Conservation (phyloP, 2,888 invertebrate species). For the Sminthurinus aureus region DNA sequence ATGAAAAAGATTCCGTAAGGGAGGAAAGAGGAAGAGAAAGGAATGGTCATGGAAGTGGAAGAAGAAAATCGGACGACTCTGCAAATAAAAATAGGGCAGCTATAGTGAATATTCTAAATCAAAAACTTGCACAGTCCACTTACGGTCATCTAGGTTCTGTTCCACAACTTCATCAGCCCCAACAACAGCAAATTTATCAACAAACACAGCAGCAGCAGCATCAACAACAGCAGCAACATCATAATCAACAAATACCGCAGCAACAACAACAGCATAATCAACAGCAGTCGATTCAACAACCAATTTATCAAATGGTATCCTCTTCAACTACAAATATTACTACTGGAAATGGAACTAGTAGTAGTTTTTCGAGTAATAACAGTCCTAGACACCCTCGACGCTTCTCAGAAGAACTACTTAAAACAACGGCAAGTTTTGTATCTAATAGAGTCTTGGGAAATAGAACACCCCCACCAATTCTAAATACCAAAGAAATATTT, state of each 20-base stretch:
- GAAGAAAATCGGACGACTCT: constrained; percentile 2
- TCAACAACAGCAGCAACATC: constrained; percentile 6
- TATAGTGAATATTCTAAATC: constrained; percentile 76
- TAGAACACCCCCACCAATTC: constrained; percentile 54
- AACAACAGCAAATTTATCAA: background rate
- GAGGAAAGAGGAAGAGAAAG: background rate
- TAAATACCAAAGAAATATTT: constrained; percentile 56
- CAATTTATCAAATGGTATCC: constrained; percentile 66
- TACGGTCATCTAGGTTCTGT: constrained; percentile 22
- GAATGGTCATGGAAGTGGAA: constrained; percentile 1
- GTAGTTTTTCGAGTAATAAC: constrained; percentile 21
- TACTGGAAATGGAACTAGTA: background rate
- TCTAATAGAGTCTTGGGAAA: constrained; percentile 55
- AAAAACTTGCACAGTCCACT: constrained; percentile 66
- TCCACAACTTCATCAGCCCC: background rate
- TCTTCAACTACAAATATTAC: constrained; percentile 14
- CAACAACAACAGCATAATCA: background rate
- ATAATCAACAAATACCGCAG: background rate
- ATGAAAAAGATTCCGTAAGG: constrained; percentile 27
- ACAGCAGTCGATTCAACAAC: constrained; percentile 19
- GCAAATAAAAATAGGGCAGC: constrained; percentile 65
- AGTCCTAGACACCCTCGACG: constrained; percentile 49
- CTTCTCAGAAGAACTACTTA: constrained; percentile 56
- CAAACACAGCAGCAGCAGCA: constrained; percentile 31
- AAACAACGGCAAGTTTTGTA: constrained; percentile 55